Evolutionary conservation across 1,140 invertebrate species (phyloP).

Genomic region (Neoseiulus cucumeris): DNA sequence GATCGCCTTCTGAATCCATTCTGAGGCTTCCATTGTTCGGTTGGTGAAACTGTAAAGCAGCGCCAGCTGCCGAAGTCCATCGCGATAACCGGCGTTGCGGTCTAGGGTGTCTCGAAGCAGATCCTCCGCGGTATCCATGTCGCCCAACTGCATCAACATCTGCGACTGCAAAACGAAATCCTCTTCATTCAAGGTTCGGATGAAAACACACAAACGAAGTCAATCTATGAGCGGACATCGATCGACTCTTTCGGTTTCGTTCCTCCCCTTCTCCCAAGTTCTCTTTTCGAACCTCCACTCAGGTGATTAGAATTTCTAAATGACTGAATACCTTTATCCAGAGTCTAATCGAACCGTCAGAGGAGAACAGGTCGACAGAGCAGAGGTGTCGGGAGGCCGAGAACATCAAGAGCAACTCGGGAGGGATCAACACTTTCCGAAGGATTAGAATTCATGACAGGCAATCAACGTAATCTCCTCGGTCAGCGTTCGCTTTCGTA

Average conservation of each 20-base stretch:
- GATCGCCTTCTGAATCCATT: conserved; percentile 19
- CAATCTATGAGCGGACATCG: too few species aligned
- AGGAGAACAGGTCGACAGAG: too few species aligned
- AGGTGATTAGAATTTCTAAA: neutral
- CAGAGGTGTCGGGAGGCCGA: too few species aligned
- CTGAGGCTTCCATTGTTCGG: conserved; percentile 20
- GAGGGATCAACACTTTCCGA: neutral
- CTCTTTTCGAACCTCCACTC: neutral
- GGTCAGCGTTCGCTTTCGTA: too few species aligned
- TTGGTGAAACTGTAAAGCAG: conserved; percentile 20
- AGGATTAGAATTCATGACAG: neutral
- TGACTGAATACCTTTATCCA: too few species aligned
- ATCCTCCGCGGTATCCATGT: conserved; percentile 17
- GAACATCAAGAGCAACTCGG: too few species aligned
- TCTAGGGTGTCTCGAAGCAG: conserved; percentile 16
- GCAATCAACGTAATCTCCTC: too few species aligned
- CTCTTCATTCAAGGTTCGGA: neutral
- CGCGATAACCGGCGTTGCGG: conserved; percentile 16
- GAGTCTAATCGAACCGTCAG: too few species aligned
- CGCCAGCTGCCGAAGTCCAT: conserved; percentile 20
- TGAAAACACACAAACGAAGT: neutral
- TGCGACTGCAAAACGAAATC: conserved; percentile 18
- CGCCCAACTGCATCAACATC: conserved; percentile 19
- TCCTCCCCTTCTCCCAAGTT: too few species aligned
- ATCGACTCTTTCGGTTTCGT: too few species aligned